phyloP scores from a whole-genome alignment of 2,797 vertebrate species.

The Chrosomus eos region DNA sequence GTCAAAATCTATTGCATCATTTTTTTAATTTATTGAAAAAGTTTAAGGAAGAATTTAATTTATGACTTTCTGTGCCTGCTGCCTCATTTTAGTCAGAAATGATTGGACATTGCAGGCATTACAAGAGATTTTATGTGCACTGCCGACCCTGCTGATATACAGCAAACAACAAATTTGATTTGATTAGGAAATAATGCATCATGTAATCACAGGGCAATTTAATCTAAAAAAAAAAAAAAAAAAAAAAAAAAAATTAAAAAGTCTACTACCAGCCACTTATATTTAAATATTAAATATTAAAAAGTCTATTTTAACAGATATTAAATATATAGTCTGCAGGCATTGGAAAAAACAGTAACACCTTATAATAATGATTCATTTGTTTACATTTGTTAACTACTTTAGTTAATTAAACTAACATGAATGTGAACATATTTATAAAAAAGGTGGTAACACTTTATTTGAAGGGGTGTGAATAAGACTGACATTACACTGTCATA shows the following conservation, averaged over 20 bases:
- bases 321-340: too few species aligned
- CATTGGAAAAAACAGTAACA: too few species aligned
- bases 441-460: too few species aligned
- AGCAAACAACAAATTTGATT: neutral
- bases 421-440: too few species aligned
- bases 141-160: neutral
- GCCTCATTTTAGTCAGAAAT: constrained; percentile 9
- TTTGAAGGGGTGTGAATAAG: too few species aligned
- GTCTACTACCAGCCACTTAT: neutral
- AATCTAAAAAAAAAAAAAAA: too few species aligned
- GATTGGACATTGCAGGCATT: neutral
- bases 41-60: constrained; percentile 20
- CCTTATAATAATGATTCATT: too few species aligned
- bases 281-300: neutral
- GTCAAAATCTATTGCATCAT: constrained; percentile 14
- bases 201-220: neutral
- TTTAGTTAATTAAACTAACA: too few species aligned
- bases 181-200: neutral
- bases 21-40: neutral
- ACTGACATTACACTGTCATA: too few species aligned
- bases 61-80: neutral
- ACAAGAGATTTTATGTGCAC: neutral
- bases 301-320: neutral
- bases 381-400: too few species aligned
- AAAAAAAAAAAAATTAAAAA: neutral